Evolutionary conservation across 2,797 vertebrate genomes (phyloP).

Genomic region (Taenioides sp.): DNA sequence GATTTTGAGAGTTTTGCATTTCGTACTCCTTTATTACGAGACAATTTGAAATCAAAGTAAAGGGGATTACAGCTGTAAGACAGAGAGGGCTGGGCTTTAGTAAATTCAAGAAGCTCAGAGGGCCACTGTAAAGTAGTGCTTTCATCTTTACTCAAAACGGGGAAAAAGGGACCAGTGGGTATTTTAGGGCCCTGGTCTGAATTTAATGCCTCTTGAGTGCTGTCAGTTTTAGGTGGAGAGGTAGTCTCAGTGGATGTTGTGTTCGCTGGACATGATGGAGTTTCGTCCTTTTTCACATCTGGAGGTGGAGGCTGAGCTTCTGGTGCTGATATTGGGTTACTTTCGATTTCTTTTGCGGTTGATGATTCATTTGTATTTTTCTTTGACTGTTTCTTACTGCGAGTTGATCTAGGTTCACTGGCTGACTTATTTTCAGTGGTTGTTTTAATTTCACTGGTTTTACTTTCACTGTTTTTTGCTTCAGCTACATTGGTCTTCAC

Average conservation of each 20-base stretch:
- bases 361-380: constrained; percentile 39
- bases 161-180: constrained; percentile 90
- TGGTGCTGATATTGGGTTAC: constrained; percentile 15
- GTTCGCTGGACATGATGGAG: constrained; percentile 39
- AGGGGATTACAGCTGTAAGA: constrained; percentile 98
- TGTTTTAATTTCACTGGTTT: neutral
- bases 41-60: constrained; percentile 97
- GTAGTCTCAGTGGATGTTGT: constrained; percentile 15
- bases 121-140: constrained; percentile 98
- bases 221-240: constrained; percentile 65
- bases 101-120: constrained; percentile 97
- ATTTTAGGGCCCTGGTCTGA: constrained; percentile 83
- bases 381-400: constrained; percentile 10
- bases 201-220: constrained; percentile 53
- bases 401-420: neutral
- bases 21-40: constrained; percentile 85
- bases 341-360: constrained; percentile 49
- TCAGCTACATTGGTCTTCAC: neutral
- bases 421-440: neutral
- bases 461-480: neutral
- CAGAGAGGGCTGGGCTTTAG: constrained; percentile 88
- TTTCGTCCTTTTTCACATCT: constrained; percentile 65
- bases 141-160: constrained; percentile 95
- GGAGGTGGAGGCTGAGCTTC: constrained; percentile 62
- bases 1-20: constrained; percentile 66